Conservation (phyloP, 30 jellyfish, hydroid and myxozoan species). For the Sanderia malayensis region DNA sequence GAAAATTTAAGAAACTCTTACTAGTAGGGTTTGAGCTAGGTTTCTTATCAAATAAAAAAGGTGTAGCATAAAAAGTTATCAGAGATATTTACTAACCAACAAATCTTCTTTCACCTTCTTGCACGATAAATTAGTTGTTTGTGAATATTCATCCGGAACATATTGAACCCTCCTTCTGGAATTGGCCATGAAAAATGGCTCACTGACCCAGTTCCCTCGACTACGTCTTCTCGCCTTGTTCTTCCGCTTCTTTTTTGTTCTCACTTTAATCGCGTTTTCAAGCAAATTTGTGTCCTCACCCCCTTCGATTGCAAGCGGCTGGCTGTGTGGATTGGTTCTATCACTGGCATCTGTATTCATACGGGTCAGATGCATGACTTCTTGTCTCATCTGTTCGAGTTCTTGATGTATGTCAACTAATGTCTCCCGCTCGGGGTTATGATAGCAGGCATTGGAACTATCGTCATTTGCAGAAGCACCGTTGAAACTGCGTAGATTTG, state of each 20-base stretch:
- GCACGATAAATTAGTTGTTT: background rate
- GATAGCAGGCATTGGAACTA: background rate
- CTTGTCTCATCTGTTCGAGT: conserved; percentile 38
- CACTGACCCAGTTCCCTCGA: conserved; percentile 47
- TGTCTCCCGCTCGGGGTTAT: background rate
- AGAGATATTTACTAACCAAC: background rate
- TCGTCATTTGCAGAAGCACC: background rate
- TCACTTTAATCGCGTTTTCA: background rate
- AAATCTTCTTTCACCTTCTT: background rate
- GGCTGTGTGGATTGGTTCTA: background rate
- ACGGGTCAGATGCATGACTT: conserved; percentile 19
- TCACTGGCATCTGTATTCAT: background rate
- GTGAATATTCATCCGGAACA: background rate
- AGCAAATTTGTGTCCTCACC: background rate
- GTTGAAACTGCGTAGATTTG: background rate
- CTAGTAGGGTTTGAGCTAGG: too few relatives aligned
- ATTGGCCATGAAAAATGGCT: conserved; percentile 7
- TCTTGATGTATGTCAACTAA: conserved; percentile 39
- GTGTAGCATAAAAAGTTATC: background rate
- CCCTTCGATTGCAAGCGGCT: too few relatives aligned
- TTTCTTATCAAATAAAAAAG: too few relatives aligned
- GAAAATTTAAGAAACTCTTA: too few relatives aligned
- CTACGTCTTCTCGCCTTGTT: conserved; percentile 53
- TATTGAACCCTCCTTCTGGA: background rate
- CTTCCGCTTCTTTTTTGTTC: background rate